Evolutionary conservation across 1,140 invertebrate species (phyloP), one percentile per base, ranked within the genome.

Genomic region (Caerostris extrusa): DNA sequence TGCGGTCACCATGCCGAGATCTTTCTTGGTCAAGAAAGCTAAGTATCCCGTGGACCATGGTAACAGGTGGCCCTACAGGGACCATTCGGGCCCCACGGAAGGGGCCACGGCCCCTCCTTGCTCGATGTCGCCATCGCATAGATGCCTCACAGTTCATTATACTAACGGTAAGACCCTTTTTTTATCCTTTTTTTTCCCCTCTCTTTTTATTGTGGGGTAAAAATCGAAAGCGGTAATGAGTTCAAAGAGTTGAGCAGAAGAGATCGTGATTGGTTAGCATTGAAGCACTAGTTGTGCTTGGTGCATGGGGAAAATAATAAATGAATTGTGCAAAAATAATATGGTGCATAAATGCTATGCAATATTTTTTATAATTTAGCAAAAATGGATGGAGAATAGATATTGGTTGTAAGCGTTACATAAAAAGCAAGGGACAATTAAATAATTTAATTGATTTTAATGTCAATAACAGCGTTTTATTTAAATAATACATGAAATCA

Each of bases 11-110:
- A 96, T 96, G 96, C 96, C 96, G 50, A 95, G 95, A 61, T 96
- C 96, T 81, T 96, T 96, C 94, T 94, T 96, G 71, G 96, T 96
- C 19, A 96, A 96, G 94, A 96, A 96, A 88, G 94, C 91, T 3
- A 95, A 95, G 87, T 90, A 94, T 60, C 94, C 95, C 34, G 94
- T 91, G n/a, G 95, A 95, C 34, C 94, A 95, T 90, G 89, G 89
- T n/a, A 92, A 85, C 53, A 85, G 93, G 81, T 94, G 94, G 94
- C 56, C 67, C 69, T 94, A 95, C 85, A 87, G 94, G 77, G 94
- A 94, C 61, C 94, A 93, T 95, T 96, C 95, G 57, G 89, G 94
- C 69, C 94, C 94, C 19, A 94, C 95, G 2, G 95, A 95, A 82
- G 95, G 95, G 69, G 92, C 94, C 19, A 81, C 94, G n/a, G 95